These are phyloP conservation scores for Ganaspis sp. DNA, from an alignment of 1,140 invertebrate species.

Conservation along the genomic window DNA sequence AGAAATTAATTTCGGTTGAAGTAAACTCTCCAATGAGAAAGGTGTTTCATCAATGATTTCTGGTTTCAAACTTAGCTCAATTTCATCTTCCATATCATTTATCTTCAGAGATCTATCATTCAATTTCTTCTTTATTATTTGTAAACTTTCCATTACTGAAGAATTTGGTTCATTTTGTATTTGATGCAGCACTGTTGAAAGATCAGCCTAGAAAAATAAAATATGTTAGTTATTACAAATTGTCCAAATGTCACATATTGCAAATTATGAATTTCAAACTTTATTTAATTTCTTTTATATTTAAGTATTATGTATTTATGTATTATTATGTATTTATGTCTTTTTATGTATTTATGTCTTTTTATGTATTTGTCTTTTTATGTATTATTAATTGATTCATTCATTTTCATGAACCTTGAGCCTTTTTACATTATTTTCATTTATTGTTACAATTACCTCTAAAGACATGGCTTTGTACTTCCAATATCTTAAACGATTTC, in stretches of 20 bases:
- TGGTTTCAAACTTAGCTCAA: background rate
- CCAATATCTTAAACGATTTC: constrained; percentile 62
- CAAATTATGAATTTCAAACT: too few relatives aligned
- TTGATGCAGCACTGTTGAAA: background rate
- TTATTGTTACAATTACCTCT: constrained; percentile 56
- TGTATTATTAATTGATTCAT: too few relatives aligned
- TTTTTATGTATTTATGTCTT: too few relatives aligned
- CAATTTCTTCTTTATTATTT: background rate
- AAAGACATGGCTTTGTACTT: constrained; percentile 52
- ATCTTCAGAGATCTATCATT: background rate
- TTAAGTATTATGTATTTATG: too few relatives aligned
- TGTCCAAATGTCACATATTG: too few relatives aligned
- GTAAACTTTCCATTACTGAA: background rate
- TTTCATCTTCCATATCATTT: background rate
- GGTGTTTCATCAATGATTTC: background rate
- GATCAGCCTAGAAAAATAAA: constrained; percentile 35
- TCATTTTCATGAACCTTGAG: too few relatives aligned
- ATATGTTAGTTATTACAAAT: too few relatives aligned
- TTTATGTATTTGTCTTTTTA: too few relatives aligned
- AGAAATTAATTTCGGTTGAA: background rate
- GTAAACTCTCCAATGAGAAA: background rate
- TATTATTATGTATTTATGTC: too few relatives aligned
- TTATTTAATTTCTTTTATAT: too few relatives aligned
- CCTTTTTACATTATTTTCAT: too few relatives aligned
- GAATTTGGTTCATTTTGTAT: background rate